These are phyloP conservation scores for Listronotus bonariensis DNA, from an alignment of 1,140 invertebrate genomes.

Conservation along the genomic window DNA sequence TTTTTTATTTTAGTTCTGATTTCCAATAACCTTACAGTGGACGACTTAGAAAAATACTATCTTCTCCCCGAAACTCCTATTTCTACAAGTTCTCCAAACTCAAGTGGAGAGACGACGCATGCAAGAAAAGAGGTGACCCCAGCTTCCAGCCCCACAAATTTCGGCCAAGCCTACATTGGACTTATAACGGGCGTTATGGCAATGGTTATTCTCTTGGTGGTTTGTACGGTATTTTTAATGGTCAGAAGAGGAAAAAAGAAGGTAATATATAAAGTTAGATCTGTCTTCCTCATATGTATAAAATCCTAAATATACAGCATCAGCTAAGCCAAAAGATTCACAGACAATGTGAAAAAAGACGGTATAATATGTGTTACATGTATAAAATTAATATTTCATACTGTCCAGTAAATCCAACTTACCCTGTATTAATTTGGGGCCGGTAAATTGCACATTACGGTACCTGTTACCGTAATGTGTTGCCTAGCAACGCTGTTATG, in stretches of 20 bases:
- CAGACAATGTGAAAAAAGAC: too few relatives aligned
- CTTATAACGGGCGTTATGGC: constrained; percentile 79
- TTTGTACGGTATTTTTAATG: constrained; percentile 71
- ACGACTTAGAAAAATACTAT: constrained; percentile 57
- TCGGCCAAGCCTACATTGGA: constrained; percentile 74
- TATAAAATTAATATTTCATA: too few relatives aligned
- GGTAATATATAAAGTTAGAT: too few relatives aligned
- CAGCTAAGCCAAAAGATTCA: too few relatives aligned
- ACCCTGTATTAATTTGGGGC: too few relatives aligned
- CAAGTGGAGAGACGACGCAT: constrained; percentile 52
- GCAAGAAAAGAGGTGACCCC: constrained; percentile 61
- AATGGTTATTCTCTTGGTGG: constrained; percentile 70
- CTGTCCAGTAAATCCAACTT: too few relatives aligned
- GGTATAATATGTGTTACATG: too few relatives aligned
- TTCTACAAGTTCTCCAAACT: constrained; percentile 48
- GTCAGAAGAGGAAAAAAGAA: constrained; percentile 73
- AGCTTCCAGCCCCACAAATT: constrained; percentile 68
- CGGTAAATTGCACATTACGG: too few relatives aligned
- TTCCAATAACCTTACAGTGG: constrained; percentile 57
- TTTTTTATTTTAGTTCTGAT: constrained; percentile 50
- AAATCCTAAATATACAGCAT: too few relatives aligned
- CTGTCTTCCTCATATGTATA: too few relatives aligned
- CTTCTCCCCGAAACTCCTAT: constrained; percentile 47
- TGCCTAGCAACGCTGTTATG: too few relatives aligned
- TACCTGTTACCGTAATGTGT: too few relatives aligned